Percentiles rank a stretch among this genome's conserved stretches.
Evolutionary conservation across 2,113 vertebrate species (phyloP).

Genomic region (Pao palembangensis): DNA sequence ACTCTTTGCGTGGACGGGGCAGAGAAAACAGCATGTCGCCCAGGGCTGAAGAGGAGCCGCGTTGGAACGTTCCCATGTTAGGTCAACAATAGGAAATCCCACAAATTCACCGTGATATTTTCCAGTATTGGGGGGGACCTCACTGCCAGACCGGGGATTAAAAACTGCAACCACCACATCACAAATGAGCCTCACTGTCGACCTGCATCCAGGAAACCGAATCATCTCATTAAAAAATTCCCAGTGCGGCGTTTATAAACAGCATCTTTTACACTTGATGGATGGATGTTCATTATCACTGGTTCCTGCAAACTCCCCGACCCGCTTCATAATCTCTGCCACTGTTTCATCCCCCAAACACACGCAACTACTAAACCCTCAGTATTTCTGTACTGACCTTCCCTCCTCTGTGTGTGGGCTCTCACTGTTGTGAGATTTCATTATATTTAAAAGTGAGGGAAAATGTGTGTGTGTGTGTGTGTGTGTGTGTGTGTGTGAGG

Average conservation of each 20-base stretch:
- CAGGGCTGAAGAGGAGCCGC: no score
- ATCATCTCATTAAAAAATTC: slow-evolving; percentile 77
- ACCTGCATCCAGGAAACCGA: slow-evolving; percentile 27
- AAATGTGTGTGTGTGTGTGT: slow-evolving; percentile 18
- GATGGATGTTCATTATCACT: slow-evolving; percentile 68
- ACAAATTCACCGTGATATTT: neutral
- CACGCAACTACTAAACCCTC: slow-evolving; percentile 14
- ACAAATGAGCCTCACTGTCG: neutral
- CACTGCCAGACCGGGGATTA: no score
- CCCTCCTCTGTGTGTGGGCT: slow-evolving; percentile 71
- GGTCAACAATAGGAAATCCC: neutral
- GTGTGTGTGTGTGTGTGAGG: slow-evolving; percentile 19
- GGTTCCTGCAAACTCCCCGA: slow-evolving; percentile 62
- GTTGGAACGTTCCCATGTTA: no score
- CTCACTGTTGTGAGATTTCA: slow-evolving; percentile 37
- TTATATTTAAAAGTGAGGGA: slow-evolving; percentile 31
- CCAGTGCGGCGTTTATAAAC: slow-evolving; percentile 77
- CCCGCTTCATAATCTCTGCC: slow-evolving; percentile 48
- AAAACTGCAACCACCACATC: neutral
- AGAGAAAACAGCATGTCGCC: no score
- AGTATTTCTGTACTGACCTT: slow-evolving; percentile 41
- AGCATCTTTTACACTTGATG: slow-evolving; percentile 71
- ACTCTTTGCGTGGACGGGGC: no score
- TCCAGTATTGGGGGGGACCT: neutral
- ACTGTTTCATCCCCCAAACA: slow-evolving; percentile 59